phyloP scores from a whole-genome alignment of 1,140 invertebrate species.

The Antheraea pernyi region DNA sequence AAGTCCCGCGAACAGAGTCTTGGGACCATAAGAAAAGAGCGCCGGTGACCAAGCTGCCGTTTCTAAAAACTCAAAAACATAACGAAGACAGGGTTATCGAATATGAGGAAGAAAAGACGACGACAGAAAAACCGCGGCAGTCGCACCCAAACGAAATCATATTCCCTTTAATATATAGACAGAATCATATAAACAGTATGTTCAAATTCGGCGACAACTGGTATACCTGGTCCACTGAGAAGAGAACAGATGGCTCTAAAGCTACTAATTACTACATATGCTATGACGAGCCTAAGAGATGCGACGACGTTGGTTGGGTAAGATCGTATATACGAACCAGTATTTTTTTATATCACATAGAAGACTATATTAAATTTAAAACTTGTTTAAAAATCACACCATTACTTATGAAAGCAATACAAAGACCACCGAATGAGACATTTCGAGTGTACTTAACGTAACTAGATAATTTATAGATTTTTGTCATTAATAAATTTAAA shows the following conservation, averaged over 20 bases:
- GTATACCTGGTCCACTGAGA: constrained; percentile 69
- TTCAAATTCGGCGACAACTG: constrained; percentile 69
- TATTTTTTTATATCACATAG: too few species aligned
- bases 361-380: too few species aligned
- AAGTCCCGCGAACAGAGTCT: constrained; percentile 40
- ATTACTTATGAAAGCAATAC: too few species aligned
- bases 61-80: constrained; percentile 44
- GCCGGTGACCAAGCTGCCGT: constrained; percentile 47
- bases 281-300: constrained; percentile 66
- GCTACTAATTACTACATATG: constrained; percentile 63
- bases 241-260: constrained; percentile 56
- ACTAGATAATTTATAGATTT: too few species aligned
- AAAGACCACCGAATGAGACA: too few species aligned
- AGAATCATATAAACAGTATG: constrained; percentile 66
- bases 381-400: too few species aligned
- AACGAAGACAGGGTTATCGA: constrained; percentile 37
- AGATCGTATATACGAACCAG: constrained; percentile 17
- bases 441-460: too few species aligned
- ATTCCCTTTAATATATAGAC: constrained; percentile 62
- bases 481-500: too few species aligned
- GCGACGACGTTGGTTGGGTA: constrained; percentile 70
- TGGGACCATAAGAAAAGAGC: constrained; percentile 42
- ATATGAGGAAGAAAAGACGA: constrained; percentile 44
- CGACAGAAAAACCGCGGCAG: constrained; percentile 45
- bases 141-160: constrained; percentile 65